Evolutionary conservation across 2,113 vertebrate genomes (phyloP).

Genomic region (Odocoileus hemionus): DNA sequence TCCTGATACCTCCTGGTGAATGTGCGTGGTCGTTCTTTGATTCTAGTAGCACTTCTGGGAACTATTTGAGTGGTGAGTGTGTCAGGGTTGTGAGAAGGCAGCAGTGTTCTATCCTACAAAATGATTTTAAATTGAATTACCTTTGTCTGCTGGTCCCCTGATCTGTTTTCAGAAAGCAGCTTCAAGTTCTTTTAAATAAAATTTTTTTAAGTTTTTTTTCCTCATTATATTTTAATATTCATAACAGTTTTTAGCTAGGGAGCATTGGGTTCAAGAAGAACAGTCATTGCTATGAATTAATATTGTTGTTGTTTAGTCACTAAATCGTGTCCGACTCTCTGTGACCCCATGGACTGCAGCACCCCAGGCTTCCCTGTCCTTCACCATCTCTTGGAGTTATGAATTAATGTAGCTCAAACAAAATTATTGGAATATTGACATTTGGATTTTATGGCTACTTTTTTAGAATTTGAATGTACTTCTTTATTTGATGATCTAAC

Average conservation of each 20-base stretch:
- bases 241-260: background rate
- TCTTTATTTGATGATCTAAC: background rate
- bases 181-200: slow-evolving; percentile 26
- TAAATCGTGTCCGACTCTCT: background rate
- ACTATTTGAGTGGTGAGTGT: background rate
- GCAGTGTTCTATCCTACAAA: background rate
- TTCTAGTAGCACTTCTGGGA: background rate
- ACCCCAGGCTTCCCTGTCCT: background rate
- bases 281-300: background rate
- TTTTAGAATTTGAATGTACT: slow-evolving; percentile 6
- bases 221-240: slow-evolving; percentile 23
- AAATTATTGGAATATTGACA: background rate
- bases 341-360: background rate
- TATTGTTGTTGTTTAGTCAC: background rate
- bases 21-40: background rate
- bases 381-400: background rate
- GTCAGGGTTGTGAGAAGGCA: background rate
- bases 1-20: background rate
- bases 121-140: slow-evolving; percentile 25
- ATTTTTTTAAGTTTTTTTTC: background rate
- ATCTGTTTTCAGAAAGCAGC: slow-evolving; percentile 14
- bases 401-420: background rate
- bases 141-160: background rate
- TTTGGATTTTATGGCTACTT: background rate
- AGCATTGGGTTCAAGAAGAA: background rate